Evolutionary conservation across 2,113 vertebrate species (phyloP).

Genomic region (Platysternon megacephalum): DNA sequence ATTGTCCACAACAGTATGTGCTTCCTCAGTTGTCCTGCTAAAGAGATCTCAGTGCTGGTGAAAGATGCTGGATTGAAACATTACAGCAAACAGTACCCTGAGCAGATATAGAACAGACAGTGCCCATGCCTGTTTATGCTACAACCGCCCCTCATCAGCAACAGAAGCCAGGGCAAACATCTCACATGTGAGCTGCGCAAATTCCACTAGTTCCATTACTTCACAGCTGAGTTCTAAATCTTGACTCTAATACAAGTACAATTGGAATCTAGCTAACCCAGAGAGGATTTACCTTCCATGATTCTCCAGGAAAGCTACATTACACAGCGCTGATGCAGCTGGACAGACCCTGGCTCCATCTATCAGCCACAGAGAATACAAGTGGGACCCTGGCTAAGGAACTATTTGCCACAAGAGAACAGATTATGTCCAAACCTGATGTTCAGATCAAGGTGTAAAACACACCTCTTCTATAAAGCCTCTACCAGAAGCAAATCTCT

Average conservation of each 20-base stretch:
- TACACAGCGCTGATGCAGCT: background rate
- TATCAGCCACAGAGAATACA: background rate
- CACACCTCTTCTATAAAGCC: background rate
- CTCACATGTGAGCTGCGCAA: background rate
- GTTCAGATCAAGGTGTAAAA: background rate
- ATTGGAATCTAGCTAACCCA: background rate
- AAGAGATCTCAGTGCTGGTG: background rate
- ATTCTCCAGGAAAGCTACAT: background rate
- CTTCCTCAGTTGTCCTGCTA: background rate
- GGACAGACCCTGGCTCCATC: background rate
- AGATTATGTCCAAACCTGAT: background rate
- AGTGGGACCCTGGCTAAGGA: background rate
- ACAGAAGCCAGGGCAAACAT: background rate
- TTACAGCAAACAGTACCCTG: background rate
- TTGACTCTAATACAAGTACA: background rate
- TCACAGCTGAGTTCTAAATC: background rate
- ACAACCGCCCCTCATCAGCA: background rate
- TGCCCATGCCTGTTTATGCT: background rate
- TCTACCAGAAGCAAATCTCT: background rate
- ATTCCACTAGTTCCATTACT: background rate
- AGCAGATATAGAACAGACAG: background rate
- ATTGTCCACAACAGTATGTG: background rate
- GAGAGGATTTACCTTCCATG: background rate
- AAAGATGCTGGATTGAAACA: background rate
- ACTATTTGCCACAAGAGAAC: background rate